A percentile compares a stretch with the other conserved stretches of the same genome.
Evolutionary conservation across 2,797 vertebrate genomes (phyloP).

Genomic region (Corythornis leucogaster): DNA sequence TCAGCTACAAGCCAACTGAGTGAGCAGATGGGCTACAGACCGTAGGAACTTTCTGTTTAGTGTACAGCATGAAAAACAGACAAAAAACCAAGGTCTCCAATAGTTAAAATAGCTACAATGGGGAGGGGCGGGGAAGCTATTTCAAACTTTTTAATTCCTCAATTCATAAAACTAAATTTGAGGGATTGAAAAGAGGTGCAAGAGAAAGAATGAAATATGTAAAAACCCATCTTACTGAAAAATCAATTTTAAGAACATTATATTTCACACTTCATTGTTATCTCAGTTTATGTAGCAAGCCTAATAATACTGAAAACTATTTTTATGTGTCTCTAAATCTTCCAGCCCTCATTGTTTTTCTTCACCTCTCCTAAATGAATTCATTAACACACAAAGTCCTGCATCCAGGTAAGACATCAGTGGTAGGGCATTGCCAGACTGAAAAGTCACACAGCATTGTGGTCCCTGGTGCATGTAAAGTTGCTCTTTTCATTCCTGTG

Average conservation of each 20-base stretch:
- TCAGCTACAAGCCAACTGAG: neutral
- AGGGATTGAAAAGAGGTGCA: neutral
- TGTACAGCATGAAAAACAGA: neutral
- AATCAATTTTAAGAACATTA: conserved; percentile 44
- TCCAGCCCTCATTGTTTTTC: neutral
- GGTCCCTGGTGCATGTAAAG: neutral
- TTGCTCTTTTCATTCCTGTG: neutral
- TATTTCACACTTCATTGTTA: conserved; percentile 15
- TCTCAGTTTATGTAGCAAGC: neutral
- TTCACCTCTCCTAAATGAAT: neutral
- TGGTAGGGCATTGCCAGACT: neutral
- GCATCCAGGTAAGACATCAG: neutral
- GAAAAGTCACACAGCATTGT: neutral
- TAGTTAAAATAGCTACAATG: neutral
- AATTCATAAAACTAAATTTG: neutral
- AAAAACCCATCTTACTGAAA: neutral
- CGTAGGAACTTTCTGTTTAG: neutral
- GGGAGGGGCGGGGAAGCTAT: rapidly evolving
- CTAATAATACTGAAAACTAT: neutral
- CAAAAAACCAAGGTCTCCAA: neutral
- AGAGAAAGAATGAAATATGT: neutral
- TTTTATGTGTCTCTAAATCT: conserved; percentile 16
- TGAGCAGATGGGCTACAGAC: conserved; percentile 7
- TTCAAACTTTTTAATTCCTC: neutral
- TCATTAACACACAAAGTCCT: neutral